phyloP scores from a whole-genome alignment of 2,888 invertebrate genomes.

The Biston betularia region DNA sequence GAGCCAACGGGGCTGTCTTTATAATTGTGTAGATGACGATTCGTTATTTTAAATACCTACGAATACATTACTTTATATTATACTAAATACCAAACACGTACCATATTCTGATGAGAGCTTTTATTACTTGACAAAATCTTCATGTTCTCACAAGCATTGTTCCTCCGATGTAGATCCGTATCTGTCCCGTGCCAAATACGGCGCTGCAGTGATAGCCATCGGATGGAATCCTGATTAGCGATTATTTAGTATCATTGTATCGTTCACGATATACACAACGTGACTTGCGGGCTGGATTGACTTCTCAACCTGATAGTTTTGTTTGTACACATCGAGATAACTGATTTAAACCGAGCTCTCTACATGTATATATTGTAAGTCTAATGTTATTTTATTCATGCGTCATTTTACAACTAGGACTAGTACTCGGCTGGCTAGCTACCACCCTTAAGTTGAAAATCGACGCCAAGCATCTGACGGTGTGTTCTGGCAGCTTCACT shows the following conservation, averaged over 20 bases:
- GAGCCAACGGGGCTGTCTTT: no score
- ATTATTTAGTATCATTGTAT: constrained; percentile 9
- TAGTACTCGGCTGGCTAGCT: no score
- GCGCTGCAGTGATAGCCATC: constrained; percentile 21
- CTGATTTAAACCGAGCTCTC: background rate
- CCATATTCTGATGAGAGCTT: background rate
- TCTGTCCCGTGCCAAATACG: constrained; percentile 20
- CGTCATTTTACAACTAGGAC: no score
- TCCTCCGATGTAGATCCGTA: constrained; percentile 5
- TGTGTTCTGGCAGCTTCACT: no score
- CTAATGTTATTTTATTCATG: no score
- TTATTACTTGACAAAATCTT: background rate
- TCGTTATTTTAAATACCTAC: no score
- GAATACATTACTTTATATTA: no score
- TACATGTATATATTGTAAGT: no score
- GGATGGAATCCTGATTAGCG: constrained; percentile 13
- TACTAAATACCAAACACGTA: background rate
- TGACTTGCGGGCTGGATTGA: constrained; percentile 6
- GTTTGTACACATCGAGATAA: constrained; percentile 1
- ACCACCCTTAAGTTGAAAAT: no score
- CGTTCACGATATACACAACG: background rate
- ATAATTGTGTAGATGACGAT: no score
- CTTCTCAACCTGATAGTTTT: background rate
- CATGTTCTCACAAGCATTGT: constrained; percentile 17
- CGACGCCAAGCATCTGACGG: no score